Conservation (phyloP, 2,797 vertebrate species). For the Crypturellus tataupa region DNA sequence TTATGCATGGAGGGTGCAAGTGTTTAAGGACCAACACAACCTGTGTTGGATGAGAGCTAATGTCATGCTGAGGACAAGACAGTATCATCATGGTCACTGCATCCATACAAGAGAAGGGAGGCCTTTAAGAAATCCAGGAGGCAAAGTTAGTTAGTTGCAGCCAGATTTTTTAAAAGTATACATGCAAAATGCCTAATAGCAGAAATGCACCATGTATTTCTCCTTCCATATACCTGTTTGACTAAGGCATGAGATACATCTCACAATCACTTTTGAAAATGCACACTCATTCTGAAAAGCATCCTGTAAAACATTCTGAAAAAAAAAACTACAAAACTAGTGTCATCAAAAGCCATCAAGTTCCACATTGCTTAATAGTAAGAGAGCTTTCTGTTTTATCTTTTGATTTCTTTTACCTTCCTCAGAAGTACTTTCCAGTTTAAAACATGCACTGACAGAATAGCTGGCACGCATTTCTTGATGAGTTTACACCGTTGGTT, state of each 20-base stretch:
- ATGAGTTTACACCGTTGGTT: rapidly evolving
- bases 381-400: neutral
- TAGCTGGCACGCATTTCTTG: neutral
- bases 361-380: neutral
- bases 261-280: neutral
- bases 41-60: neutral
- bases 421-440: neutral
- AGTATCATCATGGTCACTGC: neutral
- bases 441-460: neutral
- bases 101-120: neutral
- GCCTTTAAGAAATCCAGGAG: rapidly evolving
- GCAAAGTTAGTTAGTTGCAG: neutral
- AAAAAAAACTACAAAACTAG: neutral
- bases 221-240: neutral
- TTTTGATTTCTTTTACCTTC: neutral
- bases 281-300: neutral
- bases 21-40: neutral
- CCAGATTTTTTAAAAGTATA: neutral
- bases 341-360: neutral
- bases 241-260: neutral
- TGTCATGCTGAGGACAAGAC: neutral
- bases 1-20: no score
- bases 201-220: neutral
- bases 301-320: neutral
- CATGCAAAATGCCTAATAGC: rapidly evolving